Evolutionary conservation across 2,888 invertebrate genomes (phyloP).

Genomic region (Acronicta aceris): DNA sequence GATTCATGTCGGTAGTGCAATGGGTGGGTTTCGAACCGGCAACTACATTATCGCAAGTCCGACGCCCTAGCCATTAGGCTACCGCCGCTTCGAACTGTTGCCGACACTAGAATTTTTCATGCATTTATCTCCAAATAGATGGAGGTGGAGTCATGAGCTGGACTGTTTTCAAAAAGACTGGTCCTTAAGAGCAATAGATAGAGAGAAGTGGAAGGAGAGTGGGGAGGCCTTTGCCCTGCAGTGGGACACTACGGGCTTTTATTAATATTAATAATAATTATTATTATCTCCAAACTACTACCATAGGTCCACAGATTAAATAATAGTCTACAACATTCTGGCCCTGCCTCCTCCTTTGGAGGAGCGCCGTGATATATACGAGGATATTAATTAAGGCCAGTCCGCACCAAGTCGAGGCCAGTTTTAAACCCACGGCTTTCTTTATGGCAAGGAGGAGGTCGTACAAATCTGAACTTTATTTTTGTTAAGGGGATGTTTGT

Average conservation of each 20-base stretch:
- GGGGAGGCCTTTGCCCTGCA: too few relatives aligned
- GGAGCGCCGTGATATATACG: slow-evolving; percentile 57
- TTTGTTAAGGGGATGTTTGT: slow-evolving; percentile 1
- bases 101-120: slow-evolving; percentile 1
- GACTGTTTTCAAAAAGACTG: too few relatives aligned
- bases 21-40: too few relatives aligned
- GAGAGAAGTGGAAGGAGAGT: too few relatives aligned
- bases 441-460: slow-evolving; percentile 39
- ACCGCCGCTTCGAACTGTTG: too few relatives aligned
- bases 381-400: slow-evolving; percentile 56
- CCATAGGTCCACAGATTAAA: slow-evolving; percentile 16
- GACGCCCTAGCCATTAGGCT: too few relatives aligned
- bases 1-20: too few relatives aligned
- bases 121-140: slow-evolving; percentile 9
- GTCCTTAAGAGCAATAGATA: too few relatives aligned
- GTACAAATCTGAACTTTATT: slow-evolving; percentile 21
- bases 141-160: too few relatives aligned
- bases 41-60: too few relatives aligned
- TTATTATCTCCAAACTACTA: slow-evolving; percentile 1
- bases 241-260: too few relatives aligned
- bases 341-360: slow-evolving; percentile 29
- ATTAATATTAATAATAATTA: too few relatives aligned
- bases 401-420: slow-evolving; percentile 43
- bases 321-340: slow-evolving; percentile 15
- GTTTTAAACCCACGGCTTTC: slow-evolving; percentile 41